phyloP scores from a whole-genome alignment of 2,888 invertebrate genomes.

The Polyommatus icarus region DNA sequence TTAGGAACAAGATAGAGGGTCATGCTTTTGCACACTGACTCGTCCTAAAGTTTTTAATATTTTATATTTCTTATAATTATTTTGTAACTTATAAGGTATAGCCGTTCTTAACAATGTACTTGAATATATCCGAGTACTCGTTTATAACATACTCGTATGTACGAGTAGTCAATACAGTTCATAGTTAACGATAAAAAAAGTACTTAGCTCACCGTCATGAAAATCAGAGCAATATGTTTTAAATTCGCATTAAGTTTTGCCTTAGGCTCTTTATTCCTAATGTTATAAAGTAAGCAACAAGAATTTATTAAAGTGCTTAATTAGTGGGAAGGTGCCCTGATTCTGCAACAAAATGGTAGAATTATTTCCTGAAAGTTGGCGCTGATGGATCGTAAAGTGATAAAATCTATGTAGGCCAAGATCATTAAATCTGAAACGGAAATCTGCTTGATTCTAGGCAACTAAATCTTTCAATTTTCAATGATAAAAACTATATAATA shows the following conservation, averaged over 20 bases:
- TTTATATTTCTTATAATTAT: neutral
- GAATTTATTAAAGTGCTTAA: neutral
- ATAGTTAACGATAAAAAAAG: neutral
- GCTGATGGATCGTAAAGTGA: slow-evolving; percentile 30
- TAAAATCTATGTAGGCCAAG: slow-evolving; percentile 34
- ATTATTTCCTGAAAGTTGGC: slow-evolving; percentile 28
- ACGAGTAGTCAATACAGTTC: neutral
- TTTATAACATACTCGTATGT: too few relatives aligned
- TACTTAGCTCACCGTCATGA: neutral
- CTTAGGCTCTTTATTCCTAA: neutral
- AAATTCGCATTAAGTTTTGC: neutral
- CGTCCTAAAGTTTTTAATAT: neutral
- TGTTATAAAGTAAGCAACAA: neutral
- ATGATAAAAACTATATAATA: neutral
- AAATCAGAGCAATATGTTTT: neutral
- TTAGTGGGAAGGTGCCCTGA: neutral
- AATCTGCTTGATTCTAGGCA: slow-evolving; percentile 27
- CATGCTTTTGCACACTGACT: neutral
- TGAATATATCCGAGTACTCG: too few relatives aligned
- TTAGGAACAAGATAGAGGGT: neutral
- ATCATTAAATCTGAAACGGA: slow-evolving; percentile 31
- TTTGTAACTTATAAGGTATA: too few relatives aligned
- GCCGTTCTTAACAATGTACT: too few relatives aligned
- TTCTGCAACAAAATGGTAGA: neutral
- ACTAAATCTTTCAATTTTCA: slow-evolving; percentile 10